phyloP scores from a whole-genome alignment of 2,797 vertebrate species.

The Neomorphus geoffroyi region DNA sequence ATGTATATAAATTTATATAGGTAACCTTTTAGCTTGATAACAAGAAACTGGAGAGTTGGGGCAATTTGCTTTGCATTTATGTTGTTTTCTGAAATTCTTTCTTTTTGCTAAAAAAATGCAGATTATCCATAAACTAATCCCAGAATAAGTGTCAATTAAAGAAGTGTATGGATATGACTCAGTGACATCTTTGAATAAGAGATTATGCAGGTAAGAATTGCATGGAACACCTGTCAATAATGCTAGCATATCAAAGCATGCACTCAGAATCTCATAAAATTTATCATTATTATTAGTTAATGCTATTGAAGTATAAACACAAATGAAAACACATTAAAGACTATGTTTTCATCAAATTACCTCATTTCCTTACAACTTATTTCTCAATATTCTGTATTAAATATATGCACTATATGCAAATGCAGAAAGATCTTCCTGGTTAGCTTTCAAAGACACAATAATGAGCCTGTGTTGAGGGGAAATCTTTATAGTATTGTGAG shows the following conservation, averaged over 20 bases:
- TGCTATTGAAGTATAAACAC: neutral
- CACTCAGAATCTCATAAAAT: neutral
- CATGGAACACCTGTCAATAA: neutral
- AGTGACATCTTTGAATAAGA: neutral
- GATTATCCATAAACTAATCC: neutral
- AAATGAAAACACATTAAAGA: neutral
- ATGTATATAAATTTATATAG: neutral
- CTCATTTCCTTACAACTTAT: neutral
- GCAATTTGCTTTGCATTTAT: neutral
- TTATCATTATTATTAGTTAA: neutral
- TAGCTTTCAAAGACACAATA: neutral
- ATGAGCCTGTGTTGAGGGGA: neutral
- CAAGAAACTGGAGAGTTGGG: neutral
- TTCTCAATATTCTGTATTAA: neutral
- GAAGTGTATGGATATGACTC: neutral
- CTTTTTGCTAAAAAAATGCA: neutral
- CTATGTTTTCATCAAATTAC: neutral
- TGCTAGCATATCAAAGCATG: neutral
- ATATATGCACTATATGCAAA: neutral
- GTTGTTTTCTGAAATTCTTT: neutral
- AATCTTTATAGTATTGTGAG: neutral
- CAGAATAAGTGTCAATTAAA: neutral
- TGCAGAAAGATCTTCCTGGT: neutral
- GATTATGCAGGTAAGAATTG: neutral
- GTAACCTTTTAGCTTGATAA: neutral